Evolutionary conservation across 2,888 invertebrate genomes (phyloP), one percentile per base, ranked within the genome.

Genomic region (Drosophila neonasuta): DNA sequence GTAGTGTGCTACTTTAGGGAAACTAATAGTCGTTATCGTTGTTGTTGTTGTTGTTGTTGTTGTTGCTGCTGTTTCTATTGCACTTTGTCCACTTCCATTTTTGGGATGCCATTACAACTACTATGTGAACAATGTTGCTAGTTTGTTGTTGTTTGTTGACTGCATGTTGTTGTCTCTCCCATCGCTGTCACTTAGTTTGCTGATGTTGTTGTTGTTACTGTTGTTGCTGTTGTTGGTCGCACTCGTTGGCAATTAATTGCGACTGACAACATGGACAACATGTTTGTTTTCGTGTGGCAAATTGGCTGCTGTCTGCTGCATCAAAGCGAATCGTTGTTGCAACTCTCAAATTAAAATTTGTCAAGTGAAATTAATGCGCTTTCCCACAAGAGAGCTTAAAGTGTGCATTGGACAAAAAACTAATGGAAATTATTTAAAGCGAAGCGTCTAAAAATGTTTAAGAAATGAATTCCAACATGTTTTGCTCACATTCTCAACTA

Each of bases 161-260:
- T 36, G 36, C 36, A n/a, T 11, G 36, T 36, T 11, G 36, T n/a
- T 36, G 36, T 36, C 36, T 36, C 36, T 36, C 11, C n/a, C 36
- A 34, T 62, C 29, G 44, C 49, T 45, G 13, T 11, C 3, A 54
- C 46, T 56, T 32, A 36, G 36, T 36, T 55, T 46, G 49, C 52
- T 34, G 71, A 30, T 56, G 36, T 20, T 20, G 20, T 29, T 32
- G 15, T 10, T 49, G 13, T 13, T 13, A 13, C 13, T 13, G 13
- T 13, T 13, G 24, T 20, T 54, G 42, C 34, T 46, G 61, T 11
- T 45, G 50, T 50, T 60, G 48, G 60, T 55, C 60, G 57, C 72
- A 60, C 71, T 51, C 71, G 58, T n/a, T 67, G 46, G 58, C 77
- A 67, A 67, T 77, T 74, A 73, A 73, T 66, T 76, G 77, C 29